phyloP scores from a whole-genome alignment of 2,113 vertebrate genomes.

The Psephotus haematonotus region DNA sequence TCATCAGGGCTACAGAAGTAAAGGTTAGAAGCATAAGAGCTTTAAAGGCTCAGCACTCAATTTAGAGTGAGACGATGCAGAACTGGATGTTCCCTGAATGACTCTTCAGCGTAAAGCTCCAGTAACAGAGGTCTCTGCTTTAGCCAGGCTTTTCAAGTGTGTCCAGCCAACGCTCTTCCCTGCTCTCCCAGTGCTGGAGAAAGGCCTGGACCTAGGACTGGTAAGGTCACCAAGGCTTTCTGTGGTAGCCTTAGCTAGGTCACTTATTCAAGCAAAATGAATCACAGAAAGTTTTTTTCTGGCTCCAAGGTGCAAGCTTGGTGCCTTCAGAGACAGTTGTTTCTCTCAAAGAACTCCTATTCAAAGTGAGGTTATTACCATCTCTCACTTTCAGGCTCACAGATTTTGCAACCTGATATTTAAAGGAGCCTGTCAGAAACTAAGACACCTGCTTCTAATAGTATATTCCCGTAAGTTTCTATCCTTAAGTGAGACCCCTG shows the following conservation, averaged over 20 bases:
- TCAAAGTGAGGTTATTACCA: neutral
- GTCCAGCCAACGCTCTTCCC: neutral
- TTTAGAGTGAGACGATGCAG: neutral
- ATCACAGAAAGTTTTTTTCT: neutral
- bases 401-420: neutral
- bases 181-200: neutral
- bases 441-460: neutral
- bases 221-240: neutral
- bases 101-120: neutral
- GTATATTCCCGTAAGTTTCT: neutral
- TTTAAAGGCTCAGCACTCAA: neutral
- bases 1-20: constrained; percentile 1
- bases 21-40: neutral
- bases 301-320: neutral
- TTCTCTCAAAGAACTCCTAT: neutral
- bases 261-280: neutral
- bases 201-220: neutral
- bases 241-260: neutral
- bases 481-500: neutral
- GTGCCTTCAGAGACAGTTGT: neutral
- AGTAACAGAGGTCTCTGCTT: neutral
- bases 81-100: neutral
- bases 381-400: neutral
- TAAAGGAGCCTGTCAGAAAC: neutral
- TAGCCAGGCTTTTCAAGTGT: neutral